Evolutionary conservation across 2,113 vertebrate species (phyloP), one percentile per base, ranked within the genome.

Genomic region (Crotalus helleri): DNA sequence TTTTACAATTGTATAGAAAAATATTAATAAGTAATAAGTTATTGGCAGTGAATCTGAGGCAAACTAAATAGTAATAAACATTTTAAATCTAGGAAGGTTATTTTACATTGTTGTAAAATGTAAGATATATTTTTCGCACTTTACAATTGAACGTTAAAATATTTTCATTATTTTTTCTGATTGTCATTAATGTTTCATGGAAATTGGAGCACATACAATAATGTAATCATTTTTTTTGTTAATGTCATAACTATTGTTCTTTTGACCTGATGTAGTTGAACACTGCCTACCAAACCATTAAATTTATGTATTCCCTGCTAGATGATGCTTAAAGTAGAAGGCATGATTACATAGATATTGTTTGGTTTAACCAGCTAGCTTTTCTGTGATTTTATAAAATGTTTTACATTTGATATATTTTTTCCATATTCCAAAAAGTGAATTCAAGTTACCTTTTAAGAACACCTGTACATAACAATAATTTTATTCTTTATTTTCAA

Each of bases 401-500:
- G 3, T 74, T 81, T 81, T 12, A 51, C 55, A 59, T 49, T 46
- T 87, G 57, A 15, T 0, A 91, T 0, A 90, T 88, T 87, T 26
- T 33, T 33, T 94, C 89, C 5, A 61, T 21, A 29, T 5, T 90
- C 19, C 12, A 44, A 55, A 81, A 4, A 87, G 2, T 93, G 88
- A 90, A 86, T 93, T 1, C 89, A 9, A 15, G 21, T 69, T 9
- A 17, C 44, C 26, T 24, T 94, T 93, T 92, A 93, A 6, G 91
- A 93, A 91, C 33, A 3, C 29, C 13, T 33, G 13, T 85, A 26
- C 93, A 54, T 59, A 92, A 95, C 91, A 93, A 26, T 26, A 95
- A 90, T 92, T 95, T 94, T 19, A 44, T 95, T 54, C 85, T 95
- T 90, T 17, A n/a, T 57, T 87, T 92, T 81, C 39, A 33, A 49